Percentiles rank a stretch among this genome's conserved stretches.
Evolutionary conservation across 2,797 vertebrate species (phyloP).

Genomic region (Sebastolobus alascanus): DNA sequence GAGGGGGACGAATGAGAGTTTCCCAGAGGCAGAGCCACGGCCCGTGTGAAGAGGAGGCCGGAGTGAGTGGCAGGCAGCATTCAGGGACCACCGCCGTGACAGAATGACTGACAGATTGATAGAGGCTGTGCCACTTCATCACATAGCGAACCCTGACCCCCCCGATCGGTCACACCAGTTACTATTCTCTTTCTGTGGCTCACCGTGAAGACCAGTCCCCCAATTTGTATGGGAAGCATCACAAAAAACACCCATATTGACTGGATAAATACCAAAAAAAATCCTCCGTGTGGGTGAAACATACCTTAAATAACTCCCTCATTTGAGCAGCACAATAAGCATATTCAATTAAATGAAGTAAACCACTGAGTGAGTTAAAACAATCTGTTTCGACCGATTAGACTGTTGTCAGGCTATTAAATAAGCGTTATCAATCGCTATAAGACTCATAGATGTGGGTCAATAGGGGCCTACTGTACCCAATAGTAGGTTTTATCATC

Average conservation of each 20-base stretch:
- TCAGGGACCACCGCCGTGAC: conserved; percentile 78
- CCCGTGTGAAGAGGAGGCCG: conserved; percentile 64
- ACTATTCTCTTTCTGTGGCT: conserved; percentile 78
- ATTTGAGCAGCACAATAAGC: conserved; percentile 26
- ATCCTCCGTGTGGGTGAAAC: conserved; percentile 58
- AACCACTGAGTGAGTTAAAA: neutral
- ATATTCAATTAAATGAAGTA: conserved; percentile 26
- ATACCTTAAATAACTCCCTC: conserved; percentile 60
- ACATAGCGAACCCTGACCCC: conserved; percentile 79
- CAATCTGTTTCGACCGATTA: neutral
- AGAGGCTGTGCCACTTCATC: conserved; percentile 84
- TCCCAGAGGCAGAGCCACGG: conserved; percentile 76
- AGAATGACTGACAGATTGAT: conserved; percentile 84
- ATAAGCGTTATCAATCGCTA: too few relatives aligned
- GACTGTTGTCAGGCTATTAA: too few relatives aligned
- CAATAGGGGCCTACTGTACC: too few relatives aligned
- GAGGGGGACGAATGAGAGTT: conserved; percentile 67
- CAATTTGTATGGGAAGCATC: conserved; percentile 84
- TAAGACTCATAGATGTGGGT: too few relatives aligned
- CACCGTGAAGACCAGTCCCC: conserved; percentile 72
- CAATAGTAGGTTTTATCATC: too few relatives aligned
- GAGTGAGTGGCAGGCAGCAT: conserved; percentile 78
- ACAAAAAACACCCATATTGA: conserved; percentile 74
- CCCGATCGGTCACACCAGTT: conserved; percentile 83
- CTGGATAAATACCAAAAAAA: conserved; percentile 64